phyloP scores from a whole-genome alignment of 2,113 vertebrate species.

The Neodon shergylaensis region DNA sequence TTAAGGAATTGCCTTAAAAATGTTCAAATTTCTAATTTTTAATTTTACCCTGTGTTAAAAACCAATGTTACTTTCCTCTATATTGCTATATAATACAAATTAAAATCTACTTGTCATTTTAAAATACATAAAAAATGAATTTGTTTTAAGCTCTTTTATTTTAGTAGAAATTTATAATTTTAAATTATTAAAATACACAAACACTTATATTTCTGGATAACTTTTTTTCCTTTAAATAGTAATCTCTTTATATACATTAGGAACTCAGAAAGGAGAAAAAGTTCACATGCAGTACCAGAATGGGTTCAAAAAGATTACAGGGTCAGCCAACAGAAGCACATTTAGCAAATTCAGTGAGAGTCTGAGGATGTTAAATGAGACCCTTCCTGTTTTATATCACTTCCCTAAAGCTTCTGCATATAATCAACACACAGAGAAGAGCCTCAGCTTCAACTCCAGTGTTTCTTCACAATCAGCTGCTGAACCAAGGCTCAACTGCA shows the following conservation, averaged over 20 bases:
- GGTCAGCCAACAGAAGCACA: fast-evolving
- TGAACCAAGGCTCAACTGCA: fast-evolving
- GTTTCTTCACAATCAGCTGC: background rate
- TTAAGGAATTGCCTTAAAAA: conserved; percentile 1
- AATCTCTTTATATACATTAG: background rate
- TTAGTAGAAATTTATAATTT: background rate
- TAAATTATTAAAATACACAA: background rate
- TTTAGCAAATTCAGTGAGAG: background rate
- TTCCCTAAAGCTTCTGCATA: background rate
- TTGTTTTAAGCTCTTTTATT: conserved; percentile 15
- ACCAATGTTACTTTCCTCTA: background rate
- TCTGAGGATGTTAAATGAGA: fast-evolving
- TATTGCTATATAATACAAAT: background rate
- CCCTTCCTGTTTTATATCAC: fast-evolving
- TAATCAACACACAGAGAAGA: background rate
- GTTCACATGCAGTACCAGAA: background rate
- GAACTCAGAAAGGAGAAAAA: background rate
- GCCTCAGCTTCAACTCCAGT: fast-evolving
- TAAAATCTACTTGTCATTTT: background rate
- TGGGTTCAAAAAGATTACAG: background rate
- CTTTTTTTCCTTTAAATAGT: background rate
- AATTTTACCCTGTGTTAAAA: background rate
- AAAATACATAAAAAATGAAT: background rate
- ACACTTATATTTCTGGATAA: background rate
- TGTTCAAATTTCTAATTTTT: background rate